phyloP scores from a whole-genome alignment of 1,140 invertebrate genomes.

The Popillia japonica region DNA sequence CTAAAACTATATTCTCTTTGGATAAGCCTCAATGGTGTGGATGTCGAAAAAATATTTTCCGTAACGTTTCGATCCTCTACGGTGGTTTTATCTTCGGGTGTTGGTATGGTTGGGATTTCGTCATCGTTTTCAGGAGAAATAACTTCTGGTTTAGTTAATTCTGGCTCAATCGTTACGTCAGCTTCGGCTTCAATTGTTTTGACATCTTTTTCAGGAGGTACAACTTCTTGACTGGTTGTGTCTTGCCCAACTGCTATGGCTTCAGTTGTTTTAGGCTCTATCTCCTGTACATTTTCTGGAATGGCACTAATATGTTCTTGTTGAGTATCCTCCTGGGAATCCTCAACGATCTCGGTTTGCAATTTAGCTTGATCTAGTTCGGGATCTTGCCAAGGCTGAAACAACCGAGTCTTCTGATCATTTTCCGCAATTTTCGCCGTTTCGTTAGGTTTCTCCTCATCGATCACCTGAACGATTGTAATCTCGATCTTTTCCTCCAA shows the following conservation, averaged over 20 bases:
- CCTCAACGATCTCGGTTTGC: too few species aligned
- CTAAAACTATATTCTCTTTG: too few species aligned
- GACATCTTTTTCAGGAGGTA: too few species aligned
- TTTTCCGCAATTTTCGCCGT: background rate
- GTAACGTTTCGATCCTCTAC: background rate
- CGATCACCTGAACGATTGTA: background rate
- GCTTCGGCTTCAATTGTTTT: background rate
- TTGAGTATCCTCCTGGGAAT: background rate
- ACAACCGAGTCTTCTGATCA: background rate
- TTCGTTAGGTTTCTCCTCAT: background rate
- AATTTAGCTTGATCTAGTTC: too few species aligned
- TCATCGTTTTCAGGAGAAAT: background rate
- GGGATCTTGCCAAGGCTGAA: background rate
- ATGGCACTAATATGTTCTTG: background rate
- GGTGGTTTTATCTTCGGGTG: background rate
- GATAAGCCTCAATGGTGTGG: too few species aligned
- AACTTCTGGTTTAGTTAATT: background rate
- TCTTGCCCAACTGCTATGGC: background rate
- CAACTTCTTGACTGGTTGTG: too few species aligned
- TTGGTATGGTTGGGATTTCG: background rate
- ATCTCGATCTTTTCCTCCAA: background rate
- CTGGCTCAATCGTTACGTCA: background rate
- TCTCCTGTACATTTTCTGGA: background rate
- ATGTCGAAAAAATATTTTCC: background rate
- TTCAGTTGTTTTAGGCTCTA: background rate